These are phyloP conservation scores for Heliconius himera DNA, from an alignment of 1,140 invertebrate genomes.

Conservation along the genomic window DNA sequence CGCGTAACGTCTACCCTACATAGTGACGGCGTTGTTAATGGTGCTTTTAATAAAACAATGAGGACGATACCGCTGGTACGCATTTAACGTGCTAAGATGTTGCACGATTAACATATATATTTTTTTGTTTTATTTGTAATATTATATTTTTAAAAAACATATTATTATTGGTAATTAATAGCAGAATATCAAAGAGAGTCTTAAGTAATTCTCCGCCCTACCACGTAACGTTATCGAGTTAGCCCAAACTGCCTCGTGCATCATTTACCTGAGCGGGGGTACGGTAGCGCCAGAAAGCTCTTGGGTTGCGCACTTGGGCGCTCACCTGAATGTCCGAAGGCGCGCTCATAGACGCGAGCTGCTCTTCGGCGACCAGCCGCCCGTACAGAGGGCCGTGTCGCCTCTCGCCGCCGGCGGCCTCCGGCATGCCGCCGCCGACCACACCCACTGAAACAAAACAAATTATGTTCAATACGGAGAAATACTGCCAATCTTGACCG, in stretches of 20 bases:
- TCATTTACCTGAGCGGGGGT: constrained; percentile 83
- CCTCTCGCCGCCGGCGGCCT: constrained; percentile 79
- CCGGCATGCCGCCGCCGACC: constrained; percentile 79
- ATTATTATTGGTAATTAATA: neutral
- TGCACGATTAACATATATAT: constrained; percentile 6
- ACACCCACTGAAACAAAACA: constrained; percentile 73
- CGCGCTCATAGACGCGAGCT: constrained; percentile 85
- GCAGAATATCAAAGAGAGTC: neutral
- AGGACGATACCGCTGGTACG: constrained; percentile 30
- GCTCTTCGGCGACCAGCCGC: constrained; percentile 93
- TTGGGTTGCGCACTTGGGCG: constrained; percentile 89
- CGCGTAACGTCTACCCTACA: constrained; percentile 56
- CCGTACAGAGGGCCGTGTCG: constrained; percentile 92
- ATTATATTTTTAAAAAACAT: neutral
- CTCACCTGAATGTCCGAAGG: constrained; percentile 88
- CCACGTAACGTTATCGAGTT: constrained; percentile 18
- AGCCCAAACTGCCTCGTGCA: constrained; percentile 75
- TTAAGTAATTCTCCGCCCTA: neutral
- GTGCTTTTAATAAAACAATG: constrained; percentile 65
- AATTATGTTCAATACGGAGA: constrained; percentile 10
- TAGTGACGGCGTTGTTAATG: constrained; percentile 62
- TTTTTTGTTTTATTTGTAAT: neutral
- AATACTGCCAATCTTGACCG: neutral
- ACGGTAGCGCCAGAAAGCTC: constrained; percentile 94
- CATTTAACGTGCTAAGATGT: constrained; percentile 31